These are phyloP conservation scores for Danio jaintianensis DNA, from an alignment of 2,797 vertebrate genomes.

Conservation along the genomic window DNA sequence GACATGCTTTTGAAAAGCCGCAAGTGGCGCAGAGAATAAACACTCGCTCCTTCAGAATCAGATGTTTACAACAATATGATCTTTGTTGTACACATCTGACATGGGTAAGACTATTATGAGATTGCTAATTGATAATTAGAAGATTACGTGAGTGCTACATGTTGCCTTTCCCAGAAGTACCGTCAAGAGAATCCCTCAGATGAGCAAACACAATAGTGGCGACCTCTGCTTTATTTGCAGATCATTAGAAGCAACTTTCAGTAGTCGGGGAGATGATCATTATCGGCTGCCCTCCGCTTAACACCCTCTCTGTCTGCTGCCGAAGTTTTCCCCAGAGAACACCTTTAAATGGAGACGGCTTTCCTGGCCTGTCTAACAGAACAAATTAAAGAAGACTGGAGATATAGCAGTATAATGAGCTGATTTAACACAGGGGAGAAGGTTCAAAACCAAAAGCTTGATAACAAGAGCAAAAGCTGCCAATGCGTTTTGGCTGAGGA, in stretches of 20 bases:
- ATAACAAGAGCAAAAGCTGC: slow-evolving; percentile 41
- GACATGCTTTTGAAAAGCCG: not conserved
- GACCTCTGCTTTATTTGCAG: slow-evolving; percentile 51
- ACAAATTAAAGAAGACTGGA: slow-evolving; percentile 52
- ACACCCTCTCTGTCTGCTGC: slow-evolving; percentile 45
- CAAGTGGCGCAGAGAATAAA: not conserved
- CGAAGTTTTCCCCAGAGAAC: slow-evolving; percentile 48
- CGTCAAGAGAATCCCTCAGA: slow-evolving; percentile 6
- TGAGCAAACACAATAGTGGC: slow-evolving; percentile 12
- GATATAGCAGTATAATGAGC: slow-evolving; percentile 52
- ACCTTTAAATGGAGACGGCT: slow-evolving; percentile 49
- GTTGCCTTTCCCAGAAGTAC: slow-evolving; percentile 15
- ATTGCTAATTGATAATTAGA: slow-evolving; percentile 39
- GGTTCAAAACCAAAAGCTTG: slow-evolving; percentile 37
- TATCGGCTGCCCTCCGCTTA: slow-evolving; percentile 56
- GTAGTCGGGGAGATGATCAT: slow-evolving; percentile 51
- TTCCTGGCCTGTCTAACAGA: slow-evolving; percentile 31
- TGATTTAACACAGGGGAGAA: slow-evolving; percentile 44
- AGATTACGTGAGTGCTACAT: not conserved
- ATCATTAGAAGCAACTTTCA: slow-evolving; percentile 54
- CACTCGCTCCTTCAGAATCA: not conserved
- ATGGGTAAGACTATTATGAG: not conserved
- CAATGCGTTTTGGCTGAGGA: slow-evolving; percentile 36
- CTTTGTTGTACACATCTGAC: slow-evolving; percentile 4
- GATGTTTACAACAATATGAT: not conserved